Base-by-base conservation (phyloP, 2,113 vertebrate species). In the Lucifuga dentata region DNA sequence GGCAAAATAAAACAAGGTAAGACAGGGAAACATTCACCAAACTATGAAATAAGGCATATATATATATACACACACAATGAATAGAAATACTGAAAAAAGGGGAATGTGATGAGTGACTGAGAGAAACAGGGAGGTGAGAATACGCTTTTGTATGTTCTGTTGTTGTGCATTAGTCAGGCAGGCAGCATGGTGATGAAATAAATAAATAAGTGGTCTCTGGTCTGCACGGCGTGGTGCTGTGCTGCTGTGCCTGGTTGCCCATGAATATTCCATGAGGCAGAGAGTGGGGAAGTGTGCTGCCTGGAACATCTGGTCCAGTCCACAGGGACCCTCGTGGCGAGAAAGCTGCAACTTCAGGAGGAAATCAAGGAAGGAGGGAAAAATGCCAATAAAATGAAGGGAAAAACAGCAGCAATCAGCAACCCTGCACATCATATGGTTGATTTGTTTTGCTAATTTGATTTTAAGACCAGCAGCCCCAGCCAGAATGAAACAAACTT, bases 191-290 rank as follows among this genome's bases (percentile, higher is more conserved):
- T 86, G 88, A 93, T 87, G 88, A 93, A 93, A 93, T 92, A 91
- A 90, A 93, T 91, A 91, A 90, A 86, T 74, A 87, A 89, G 65
- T 73, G 81, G 80, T 89, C 86, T 90, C 81, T 86, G 84, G 86
- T 88, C 86, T 88, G 86, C 71, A 79, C 46, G 73, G 86, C 76
- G 59, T 63, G 73, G 62, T 79, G 74, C 81, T 78, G 81, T 76
- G 83, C 78, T 84, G 85, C 63, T 83, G 89, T 91, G 88, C 90
- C 89, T 90, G 91, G 88, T 91, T 91, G 92, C 88, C 89, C 88
- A 94, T 94, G 92, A 94, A 94, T 94, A 94, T 94, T 94, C 88
- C 91, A 93, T 93, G 92, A 93, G 90, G 83, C 87, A 76, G 88
- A 83, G 88, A 93, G 91, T 90, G 87, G 91, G 91, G 91, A 91